A percentile compares a stretch with the other conserved stretches of the same genome.
Conservation (phyloP, 2,888 invertebrate genomes). For the Resseliella maxima region DNA sequence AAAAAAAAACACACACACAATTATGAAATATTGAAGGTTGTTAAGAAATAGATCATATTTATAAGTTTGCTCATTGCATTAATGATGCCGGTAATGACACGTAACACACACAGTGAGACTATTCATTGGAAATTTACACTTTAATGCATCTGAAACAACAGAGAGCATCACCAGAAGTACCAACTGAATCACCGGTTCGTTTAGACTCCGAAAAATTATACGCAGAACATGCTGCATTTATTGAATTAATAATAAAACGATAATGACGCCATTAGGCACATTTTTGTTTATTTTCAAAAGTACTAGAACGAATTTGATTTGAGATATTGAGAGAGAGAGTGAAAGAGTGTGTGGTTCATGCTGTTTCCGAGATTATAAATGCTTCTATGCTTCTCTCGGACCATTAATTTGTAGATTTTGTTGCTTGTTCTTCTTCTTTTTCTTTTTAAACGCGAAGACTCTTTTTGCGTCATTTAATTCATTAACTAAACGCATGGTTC, state of each 20-base stretch:
- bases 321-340: too few species aligned
- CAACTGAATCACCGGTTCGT: not conserved
- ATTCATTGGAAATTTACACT: constrained; percentile 24
- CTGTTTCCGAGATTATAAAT: constrained; percentile 3
- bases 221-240: not conserved
- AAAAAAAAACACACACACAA: too few species aligned
- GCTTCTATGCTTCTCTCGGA: not conserved
- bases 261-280: not conserved
- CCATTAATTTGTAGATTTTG: not conserved
- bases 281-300: constrained; percentile 16
- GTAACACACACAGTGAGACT: not conserved
- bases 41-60: constrained; percentile 25
- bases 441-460: too few species aligned
- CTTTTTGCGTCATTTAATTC: not conserved
- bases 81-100: constrained; percentile 7
- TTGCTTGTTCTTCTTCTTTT: too few species aligned
- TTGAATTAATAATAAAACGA: constrained; percentile 7
- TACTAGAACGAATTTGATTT: too few species aligned
- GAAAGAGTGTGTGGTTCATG: not conserved
- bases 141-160: constrained; percentile 22
- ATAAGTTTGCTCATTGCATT: constrained; percentile 10
- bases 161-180: not conserved
- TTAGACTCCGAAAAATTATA: not conserved
- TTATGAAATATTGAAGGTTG: constrained; percentile 25
- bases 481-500: not conserved